These are phyloP conservation scores for Drosophila biarmipes DNA, from an alignment of 1,140 invertebrate genomes.

Conservation along the genomic window DNA sequence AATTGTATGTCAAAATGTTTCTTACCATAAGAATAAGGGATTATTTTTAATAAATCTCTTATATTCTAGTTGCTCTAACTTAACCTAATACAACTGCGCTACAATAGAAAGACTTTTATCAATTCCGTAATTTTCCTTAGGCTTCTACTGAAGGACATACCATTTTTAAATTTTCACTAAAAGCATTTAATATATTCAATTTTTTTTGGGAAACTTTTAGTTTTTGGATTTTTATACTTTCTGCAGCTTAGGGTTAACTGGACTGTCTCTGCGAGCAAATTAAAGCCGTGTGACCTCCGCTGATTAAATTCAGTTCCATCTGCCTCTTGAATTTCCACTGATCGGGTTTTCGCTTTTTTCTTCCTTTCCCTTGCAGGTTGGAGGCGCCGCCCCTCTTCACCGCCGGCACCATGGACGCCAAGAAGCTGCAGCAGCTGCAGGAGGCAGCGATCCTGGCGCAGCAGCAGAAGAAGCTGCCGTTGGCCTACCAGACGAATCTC, in stretches of 20 bases:
- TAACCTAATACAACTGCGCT: no score
- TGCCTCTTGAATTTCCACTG: slow-evolving; percentile 5
- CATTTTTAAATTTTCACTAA: no score
- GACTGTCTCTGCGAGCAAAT: slow-evolving; percentile 46
- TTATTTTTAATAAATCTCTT: no score
- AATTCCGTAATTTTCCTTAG: no score
- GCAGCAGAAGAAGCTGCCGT: slow-evolving; percentile 84
- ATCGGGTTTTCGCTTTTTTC: slow-evolving; percentile 4
- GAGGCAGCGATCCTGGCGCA: slow-evolving; percentile 65
- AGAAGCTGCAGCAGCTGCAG: slow-evolving; percentile 86
- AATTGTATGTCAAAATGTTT: no score
- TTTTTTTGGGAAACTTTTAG: no score
- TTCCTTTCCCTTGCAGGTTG: slow-evolving; percentile 86
- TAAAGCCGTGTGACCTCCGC: slow-evolving; percentile 39
- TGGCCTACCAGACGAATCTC: slow-evolving; percentile 74
- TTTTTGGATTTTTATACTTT: no score
- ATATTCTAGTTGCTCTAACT: no score
- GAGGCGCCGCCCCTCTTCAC: slow-evolving; percentile 88
- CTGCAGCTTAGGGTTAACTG: slow-evolving; percentile 9
- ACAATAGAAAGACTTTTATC: no score
- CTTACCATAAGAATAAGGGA: no score
- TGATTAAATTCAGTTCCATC: slow-evolving; percentile 49
- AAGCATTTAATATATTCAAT: no score
- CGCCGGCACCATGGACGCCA: slow-evolving; percentile 88
- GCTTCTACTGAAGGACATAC: no score